phyloP scores from a whole-genome alignment of 2,888 invertebrate genomes.

The Aleiodes alternator region DNA sequence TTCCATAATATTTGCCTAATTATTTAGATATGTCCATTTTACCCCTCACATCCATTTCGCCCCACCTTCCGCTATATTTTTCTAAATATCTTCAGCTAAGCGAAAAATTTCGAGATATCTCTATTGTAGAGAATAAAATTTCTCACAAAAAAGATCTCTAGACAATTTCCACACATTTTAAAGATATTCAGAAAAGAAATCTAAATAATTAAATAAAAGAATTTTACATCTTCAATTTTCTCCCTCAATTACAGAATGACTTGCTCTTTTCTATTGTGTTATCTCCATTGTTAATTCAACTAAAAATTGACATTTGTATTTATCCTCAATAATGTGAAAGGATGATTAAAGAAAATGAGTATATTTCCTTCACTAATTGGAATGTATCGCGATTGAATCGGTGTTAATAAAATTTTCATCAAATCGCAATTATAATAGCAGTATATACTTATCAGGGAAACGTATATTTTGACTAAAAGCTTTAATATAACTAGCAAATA shows the following conservation, averaged over 20 bases:
- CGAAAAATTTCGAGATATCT: neutral
- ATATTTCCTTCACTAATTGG: slow-evolving; percentile 50
- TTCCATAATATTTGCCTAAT: too few relatives aligned
- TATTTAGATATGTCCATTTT: too few relatives aligned
- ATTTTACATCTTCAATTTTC: neutral
- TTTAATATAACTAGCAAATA: slow-evolving; percentile 67
- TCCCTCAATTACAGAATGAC: neutral
- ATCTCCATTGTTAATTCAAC: neutral
- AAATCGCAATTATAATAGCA: slow-evolving; percentile 54
- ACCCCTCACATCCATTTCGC: too few relatives aligned
- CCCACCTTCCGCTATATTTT: too few relatives aligned
- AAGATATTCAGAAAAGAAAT: too few relatives aligned
- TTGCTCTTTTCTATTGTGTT: neutral
- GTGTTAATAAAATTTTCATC: slow-evolving; percentile 55
- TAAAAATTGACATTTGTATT: neutral
- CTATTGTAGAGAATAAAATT: too few relatives aligned
- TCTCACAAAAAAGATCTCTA: too few relatives aligned
- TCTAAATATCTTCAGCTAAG: neutral
- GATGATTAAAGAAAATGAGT: slow-evolving; percentile 51
- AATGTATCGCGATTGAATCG: slow-evolving; percentile 55
- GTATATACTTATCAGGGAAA: slow-evolving; percentile 53
- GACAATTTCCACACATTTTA: too few relatives aligned
- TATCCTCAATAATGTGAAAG: slow-evolving; percentile 12
- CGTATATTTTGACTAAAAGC: slow-evolving; percentile 60
- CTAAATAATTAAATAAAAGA: too few relatives aligned